These are phyloP conservation scores for Ceratina calcarata DNA, from an alignment of 1,140 invertebrate species.

Conservation along the genomic window DNA sequence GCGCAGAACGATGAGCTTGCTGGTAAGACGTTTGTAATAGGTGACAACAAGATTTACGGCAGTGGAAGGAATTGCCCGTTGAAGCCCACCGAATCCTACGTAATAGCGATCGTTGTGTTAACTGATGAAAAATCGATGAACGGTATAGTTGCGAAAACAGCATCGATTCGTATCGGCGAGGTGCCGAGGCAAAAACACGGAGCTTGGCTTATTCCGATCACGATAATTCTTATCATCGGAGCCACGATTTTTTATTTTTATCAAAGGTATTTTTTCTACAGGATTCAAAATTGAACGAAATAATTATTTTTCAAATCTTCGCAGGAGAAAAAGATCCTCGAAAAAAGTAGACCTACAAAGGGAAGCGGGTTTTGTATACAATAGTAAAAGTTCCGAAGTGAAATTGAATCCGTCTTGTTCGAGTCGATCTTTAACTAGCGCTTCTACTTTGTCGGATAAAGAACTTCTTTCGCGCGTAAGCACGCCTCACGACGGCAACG, in stretches of 20 bases:
- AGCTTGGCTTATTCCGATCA: constrained; percentile 45
- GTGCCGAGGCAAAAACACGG: not conserved
- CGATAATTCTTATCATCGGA: constrained; percentile 31
- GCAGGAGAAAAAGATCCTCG: constrained; percentile 13
- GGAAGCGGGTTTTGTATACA: constrained; percentile 32
- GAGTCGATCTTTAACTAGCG: not conserved
- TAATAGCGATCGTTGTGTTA: constrained; percentile 44
- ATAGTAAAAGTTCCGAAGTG: not conserved
- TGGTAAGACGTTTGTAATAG: constrained; percentile 50
- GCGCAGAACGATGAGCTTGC: constrained; percentile 18
- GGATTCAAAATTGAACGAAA: not conserved
- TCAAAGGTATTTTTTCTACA: constrained; percentile 35
- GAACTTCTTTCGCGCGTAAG: not conserved
- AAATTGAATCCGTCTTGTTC: not conserved
- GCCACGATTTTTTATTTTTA: constrained; percentile 24
- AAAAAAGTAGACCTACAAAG: constrained; percentile 5
- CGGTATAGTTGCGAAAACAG: constrained; percentile 24
- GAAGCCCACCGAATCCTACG: constrained; percentile 49
- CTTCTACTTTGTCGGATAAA: not conserved
- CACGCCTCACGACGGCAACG: not conserved
- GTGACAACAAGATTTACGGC: constrained; percentile 46
- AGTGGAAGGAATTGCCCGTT: constrained; percentile 59
- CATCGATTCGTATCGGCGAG: constrained; percentile 25
- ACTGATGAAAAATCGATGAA: constrained; percentile 2
- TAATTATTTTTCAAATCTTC: not conserved